Base-by-base conservation (phyloP, 2,888 invertebrate genomes). In the Augiades crinisus region DNA sequence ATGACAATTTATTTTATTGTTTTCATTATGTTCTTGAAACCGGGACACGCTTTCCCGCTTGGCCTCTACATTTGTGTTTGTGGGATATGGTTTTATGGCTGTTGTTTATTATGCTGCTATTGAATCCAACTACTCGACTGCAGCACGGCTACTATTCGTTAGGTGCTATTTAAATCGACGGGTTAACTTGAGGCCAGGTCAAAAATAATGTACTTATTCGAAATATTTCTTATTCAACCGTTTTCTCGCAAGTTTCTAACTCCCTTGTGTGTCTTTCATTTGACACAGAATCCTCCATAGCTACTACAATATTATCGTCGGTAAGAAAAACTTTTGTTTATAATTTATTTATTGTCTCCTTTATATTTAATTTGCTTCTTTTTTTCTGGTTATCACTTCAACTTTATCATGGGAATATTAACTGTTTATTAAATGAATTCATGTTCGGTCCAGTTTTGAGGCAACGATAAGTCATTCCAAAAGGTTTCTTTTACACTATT, bases 381-480 rank as follows among this genome's bases (percentile, higher is more conserved):
- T n/a, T n/a, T n/a, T n/a, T n/a, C n/a, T n/a, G n/a, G n/a, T n/a
- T n/a, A n/a, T n/a, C n/a, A n/a, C n/a, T n/a, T n/a, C n/a, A n/a
- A n/a, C n/a, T n/a, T n/a, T n/a, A n/a, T n/a, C n/a, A n/a, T n/a
- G n/a, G n/a, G n/a, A n/a, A n/a, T n/a, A n/a, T n/a, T n/a, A n/a
- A n/a, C n/a, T n/a, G n/a, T 17, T 8, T 31, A 31, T 1, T 31
- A 5, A 16, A 33, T n/a, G 59, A 80, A 78, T 47, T 79, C 75
- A 7, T 47, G 55, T 0, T 72, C 68, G 51, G 71, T 63, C 63
- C 72, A 82, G 27, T 61, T 55, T 1, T 49, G 49, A 1, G 84
- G 85, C 16, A 82, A 61, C 22, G 60, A 56, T 45, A 53, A 70
- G 51, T 78, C 73, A 5, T 74, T 58, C 86, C 86, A 87, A 60